Conservation (phyloP, 2,113 vertebrate species). For the Perca fluviatilis region DNA sequence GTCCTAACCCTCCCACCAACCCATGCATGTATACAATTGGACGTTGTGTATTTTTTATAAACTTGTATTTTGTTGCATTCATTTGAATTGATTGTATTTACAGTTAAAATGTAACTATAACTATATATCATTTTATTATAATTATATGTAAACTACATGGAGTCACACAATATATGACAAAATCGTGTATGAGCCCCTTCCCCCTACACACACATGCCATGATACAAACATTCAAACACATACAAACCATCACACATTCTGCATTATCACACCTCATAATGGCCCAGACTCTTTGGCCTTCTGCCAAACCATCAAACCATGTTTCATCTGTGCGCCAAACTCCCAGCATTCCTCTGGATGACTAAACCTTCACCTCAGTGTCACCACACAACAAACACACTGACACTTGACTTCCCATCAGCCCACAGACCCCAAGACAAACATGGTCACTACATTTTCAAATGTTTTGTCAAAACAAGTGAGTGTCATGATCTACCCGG, state of each 20-base stretch:
- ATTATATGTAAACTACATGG: too few relatives aligned
- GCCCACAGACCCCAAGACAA: conserved; percentile 12
- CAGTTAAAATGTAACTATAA: background rate
- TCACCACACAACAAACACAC: conserved; percentile 34
- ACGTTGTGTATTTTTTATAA: background rate
- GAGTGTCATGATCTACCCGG: background rate
- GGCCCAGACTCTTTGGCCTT: background rate
- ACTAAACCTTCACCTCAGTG: conserved; percentile 24
- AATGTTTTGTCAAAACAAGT: conserved; percentile 7
- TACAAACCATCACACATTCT: background rate
- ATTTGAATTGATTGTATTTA: background rate
- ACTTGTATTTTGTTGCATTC: background rate
- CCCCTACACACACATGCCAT: background rate
- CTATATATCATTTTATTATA: too few relatives aligned
- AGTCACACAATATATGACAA: conserved; percentile 1
- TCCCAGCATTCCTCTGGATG: conserved; percentile 30
- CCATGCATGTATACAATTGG: background rate
- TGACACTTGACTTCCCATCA: conserved; percentile 25
- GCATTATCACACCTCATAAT: conserved; percentile 20
- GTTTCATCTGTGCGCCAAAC: conserved; percentile 29
- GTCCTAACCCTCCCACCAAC: background rate
- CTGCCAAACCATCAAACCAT: conserved; percentile 35
- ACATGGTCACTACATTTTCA: background rate
- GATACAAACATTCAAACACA: background rate
- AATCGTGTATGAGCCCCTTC: background rate